These are phyloP conservation scores for Tetanocera ferruginea DNA, from an alignment of 2,888 invertebrate species.

Conservation along the genomic window DNA sequence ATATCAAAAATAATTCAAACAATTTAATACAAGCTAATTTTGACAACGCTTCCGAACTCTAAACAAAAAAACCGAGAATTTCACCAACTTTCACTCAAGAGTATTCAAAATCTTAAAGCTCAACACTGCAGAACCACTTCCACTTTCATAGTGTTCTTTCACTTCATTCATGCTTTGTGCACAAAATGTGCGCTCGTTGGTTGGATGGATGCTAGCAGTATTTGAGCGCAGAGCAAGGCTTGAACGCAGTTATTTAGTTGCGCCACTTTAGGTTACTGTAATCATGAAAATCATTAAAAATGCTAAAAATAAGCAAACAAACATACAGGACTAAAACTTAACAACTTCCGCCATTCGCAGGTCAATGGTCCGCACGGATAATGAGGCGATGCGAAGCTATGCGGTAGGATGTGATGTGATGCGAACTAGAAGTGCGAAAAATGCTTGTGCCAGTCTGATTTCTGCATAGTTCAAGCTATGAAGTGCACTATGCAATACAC, in stretches of 20 bases:
- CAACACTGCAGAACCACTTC: too few species aligned
- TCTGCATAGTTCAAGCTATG: background rate
- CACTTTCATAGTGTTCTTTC: too few species aligned
- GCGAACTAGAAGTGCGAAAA: background rate
- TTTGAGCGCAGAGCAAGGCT: background rate
- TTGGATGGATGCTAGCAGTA: too few species aligned
- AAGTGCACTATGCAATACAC: background rate
- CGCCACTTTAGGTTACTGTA: conserved; percentile 19
- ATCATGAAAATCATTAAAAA: conserved; percentile 35
- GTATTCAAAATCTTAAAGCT: too few species aligned
- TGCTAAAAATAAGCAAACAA: conserved; percentile 20
- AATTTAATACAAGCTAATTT: too few species aligned
- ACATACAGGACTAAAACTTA: conserved; percentile 7
- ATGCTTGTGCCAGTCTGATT: background rate
- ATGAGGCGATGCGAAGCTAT: background rate
- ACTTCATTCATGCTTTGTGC: too few species aligned
- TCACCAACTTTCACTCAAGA: too few species aligned
- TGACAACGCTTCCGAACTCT: too few species aligned
- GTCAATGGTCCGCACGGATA: conserved; percentile 14
- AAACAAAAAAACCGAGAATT: too few species aligned
- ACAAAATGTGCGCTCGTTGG: too few species aligned
- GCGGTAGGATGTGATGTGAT: background rate
- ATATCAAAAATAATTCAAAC: too few species aligned
- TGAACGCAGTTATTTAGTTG: conserved; percentile 29
- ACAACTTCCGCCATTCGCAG: conserved; percentile 15